phyloP scores from a whole-genome alignment of 2,113 vertebrate species.

The Stegastes partitus region DNA sequence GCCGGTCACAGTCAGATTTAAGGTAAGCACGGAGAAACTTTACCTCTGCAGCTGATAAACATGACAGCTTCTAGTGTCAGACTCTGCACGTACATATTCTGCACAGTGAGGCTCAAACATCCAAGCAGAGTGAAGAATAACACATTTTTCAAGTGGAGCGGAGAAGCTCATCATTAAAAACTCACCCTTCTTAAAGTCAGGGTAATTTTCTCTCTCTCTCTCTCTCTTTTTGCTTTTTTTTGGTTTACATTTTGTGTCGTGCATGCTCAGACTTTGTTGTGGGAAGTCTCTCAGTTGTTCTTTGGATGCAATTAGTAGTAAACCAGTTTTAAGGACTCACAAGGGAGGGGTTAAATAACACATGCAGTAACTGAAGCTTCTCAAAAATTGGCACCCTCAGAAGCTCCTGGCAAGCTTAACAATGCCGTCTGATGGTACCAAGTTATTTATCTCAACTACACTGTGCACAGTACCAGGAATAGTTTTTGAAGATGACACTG shows the following conservation, averaged over 20 bases:
- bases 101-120: background rate
- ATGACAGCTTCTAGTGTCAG: too few species aligned
- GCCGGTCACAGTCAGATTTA: background rate
- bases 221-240: background rate
- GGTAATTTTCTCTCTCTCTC: background rate
- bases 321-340: constrained; percentile 22
- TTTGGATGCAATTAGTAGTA: constrained; percentile 39
- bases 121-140: background rate
- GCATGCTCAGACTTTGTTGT: background rate
- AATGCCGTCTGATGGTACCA: constrained; percentile 10
- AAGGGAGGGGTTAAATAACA: constrained; percentile 39
- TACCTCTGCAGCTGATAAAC: too few species aligned
- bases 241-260: background rate
- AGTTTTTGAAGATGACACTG: constrained; percentile 42
- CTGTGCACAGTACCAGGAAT: background rate
- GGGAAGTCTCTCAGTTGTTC: background rate
- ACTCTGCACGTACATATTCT: too few species aligned
- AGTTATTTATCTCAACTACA: constrained; percentile 20
- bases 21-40: background rate
- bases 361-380: constrained; percentile 21
- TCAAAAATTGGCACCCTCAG: constrained; percentile 43
- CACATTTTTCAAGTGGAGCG: background rate
- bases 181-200: background rate
- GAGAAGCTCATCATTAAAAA: constrained; percentile 17
- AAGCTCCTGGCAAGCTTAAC: constrained; percentile 28